Evolutionary conservation across 23 tunicate genomes (phyloP).

Genomic region (Trididemnum miniatum): DNA sequence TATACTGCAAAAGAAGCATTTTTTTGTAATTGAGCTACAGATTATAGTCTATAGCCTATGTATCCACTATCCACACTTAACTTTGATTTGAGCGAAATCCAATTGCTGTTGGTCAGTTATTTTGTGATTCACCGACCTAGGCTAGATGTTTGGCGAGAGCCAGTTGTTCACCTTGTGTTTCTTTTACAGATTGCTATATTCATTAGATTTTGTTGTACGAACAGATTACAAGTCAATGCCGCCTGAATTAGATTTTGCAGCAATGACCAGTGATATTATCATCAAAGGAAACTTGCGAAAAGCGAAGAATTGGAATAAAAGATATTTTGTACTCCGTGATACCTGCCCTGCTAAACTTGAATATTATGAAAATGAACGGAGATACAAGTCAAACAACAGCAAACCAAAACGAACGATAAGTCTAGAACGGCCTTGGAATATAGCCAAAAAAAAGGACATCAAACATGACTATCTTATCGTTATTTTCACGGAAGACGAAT

Average conservation of each 20-base stretch:
- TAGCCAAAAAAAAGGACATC: conserved; percentile 60
- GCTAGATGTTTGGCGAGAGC: too few relatives aligned
- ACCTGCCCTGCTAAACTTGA: conserved; percentile 78
- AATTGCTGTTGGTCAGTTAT: too few relatives aligned
- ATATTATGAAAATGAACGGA: conserved; percentile 78
- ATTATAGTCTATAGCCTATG: too few relatives aligned
- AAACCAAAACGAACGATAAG: conserved; percentile 68
- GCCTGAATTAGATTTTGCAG: conserved; percentile 68
- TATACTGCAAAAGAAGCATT: too few relatives aligned
- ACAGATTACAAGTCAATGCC: conserved; percentile 77
- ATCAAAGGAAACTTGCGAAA: conserved; percentile 71
- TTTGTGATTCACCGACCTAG: too few relatives aligned
- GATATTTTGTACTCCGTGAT: conserved; percentile 85
- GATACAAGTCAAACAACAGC: conserved; percentile 37
- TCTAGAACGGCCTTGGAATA: conserved; percentile 77
- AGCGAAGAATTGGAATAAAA: conserved; percentile 83
- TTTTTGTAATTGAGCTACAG: too few relatives aligned
- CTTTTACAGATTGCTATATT: too few relatives aligned
- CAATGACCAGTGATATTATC: conserved; percentile 60
- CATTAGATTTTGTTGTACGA: too few relatives aligned
- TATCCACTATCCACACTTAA: too few relatives aligned
- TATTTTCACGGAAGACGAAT: conserved; percentile 83
- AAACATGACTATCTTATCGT: conserved; percentile 73
- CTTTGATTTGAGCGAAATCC: too few relatives aligned
- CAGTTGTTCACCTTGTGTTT: too few relatives aligned